Evolutionary conservation across 2,888 invertebrate genomes (phyloP).

Genomic region (Trachelus troglodyta): DNA sequence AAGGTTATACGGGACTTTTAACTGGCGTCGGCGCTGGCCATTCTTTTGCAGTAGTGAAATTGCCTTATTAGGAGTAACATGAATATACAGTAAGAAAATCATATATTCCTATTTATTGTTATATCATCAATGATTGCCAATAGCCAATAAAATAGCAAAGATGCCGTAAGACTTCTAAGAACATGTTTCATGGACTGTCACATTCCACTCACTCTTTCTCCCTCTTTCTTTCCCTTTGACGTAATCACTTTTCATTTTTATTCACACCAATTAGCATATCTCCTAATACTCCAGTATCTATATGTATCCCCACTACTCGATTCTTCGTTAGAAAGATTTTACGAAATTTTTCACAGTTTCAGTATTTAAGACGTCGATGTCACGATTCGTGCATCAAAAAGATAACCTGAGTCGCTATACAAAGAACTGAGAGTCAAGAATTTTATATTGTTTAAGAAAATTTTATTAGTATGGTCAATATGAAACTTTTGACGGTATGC

Average conservation of each 20-base stretch:
- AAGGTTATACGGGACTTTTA: constrained; percentile 31
- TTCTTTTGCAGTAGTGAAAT: constrained; percentile 57
- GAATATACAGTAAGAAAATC: background rate
- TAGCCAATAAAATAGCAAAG: background rate
- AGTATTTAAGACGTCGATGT: background rate
- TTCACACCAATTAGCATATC: background rate
- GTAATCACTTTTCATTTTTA: background rate
- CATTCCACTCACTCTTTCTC: background rate
- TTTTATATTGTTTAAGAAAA: background rate
- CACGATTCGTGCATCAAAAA: background rate
- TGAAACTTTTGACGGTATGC: constrained; percentile 19
- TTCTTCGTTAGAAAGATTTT: background rate
- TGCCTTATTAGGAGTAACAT: background rate
- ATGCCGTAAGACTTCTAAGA: background rate
- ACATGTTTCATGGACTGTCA: background rate
- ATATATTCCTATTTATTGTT: background rate
- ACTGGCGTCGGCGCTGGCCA: constrained; percentile 64
- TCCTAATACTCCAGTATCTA: background rate
- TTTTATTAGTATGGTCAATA: background rate
- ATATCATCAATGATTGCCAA: background rate
- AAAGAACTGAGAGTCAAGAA: background rate
- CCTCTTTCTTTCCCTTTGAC: background rate
- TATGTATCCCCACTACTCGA: background rate
- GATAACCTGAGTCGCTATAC: background rate
- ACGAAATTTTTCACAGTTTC: background rate